Conservation (phyloP, 37 sponge, comb jelly and placozoan species). For the Oscarella lobularis region DNA sequence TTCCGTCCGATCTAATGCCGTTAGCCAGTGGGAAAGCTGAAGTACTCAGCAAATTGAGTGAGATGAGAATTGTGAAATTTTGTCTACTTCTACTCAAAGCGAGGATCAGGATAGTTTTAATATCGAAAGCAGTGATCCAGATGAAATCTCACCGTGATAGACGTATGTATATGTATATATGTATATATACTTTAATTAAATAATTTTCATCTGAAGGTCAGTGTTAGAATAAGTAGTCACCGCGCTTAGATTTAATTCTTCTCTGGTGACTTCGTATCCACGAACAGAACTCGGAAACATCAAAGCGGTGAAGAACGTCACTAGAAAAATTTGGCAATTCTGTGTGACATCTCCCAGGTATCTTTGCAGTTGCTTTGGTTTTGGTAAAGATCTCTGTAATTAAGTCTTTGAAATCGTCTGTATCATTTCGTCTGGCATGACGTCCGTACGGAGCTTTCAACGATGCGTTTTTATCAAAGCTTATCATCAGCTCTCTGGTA, state of each 20-base stretch:
- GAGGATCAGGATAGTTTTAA: too few species aligned
- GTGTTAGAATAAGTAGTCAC: neutral
- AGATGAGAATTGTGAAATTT: too few species aligned
- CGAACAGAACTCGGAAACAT: neutral
- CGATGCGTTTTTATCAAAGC: neutral
- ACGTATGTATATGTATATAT: too few species aligned
- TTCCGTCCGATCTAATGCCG: too few species aligned
- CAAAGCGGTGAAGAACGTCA: neutral
- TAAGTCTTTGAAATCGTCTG: neutral
- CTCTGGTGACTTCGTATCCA: neutral
- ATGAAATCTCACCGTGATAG: too few species aligned
- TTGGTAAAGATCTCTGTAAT: neutral
- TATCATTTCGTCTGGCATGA: neutral
- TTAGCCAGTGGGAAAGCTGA: too few species aligned
- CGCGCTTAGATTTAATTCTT: neutral
- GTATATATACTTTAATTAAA: too few species aligned
- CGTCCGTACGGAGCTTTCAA: neutral
- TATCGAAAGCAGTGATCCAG: too few species aligned
- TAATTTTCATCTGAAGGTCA: too few species aligned
- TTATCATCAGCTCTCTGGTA: neutral
- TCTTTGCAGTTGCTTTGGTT: neutral
- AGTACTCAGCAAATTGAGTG: too few species aligned
- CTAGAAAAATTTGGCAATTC: neutral
- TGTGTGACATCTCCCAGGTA: neutral
- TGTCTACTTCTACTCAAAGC: too few species aligned